A percentile compares a stretch with the other conserved stretches of the same genome.
Conservation (phyloP, 2,888 invertebrate species). For the Apeira syringaria region DNA sequence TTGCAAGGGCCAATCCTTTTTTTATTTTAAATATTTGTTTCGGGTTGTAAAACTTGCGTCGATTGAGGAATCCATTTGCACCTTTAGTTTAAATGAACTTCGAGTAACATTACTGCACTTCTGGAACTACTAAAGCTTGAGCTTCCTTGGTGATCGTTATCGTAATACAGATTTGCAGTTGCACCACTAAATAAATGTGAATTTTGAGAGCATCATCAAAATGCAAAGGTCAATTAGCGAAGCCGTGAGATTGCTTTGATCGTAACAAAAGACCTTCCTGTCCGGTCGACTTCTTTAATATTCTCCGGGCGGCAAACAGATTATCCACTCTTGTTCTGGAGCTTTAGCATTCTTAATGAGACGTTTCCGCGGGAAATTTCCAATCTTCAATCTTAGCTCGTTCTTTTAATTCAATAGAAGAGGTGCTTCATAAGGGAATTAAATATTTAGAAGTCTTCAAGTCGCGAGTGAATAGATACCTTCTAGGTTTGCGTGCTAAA, state of each 20-base stretch:
- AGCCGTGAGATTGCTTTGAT: slow-evolving; percentile 67
- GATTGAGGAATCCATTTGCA: too few species aligned
- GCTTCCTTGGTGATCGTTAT: neutral
- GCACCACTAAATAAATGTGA: slow-evolving; percentile 16
- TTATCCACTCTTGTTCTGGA: slow-evolving; percentile 73
- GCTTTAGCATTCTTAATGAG: slow-evolving; percentile 75
- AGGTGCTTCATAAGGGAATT: slow-evolving; percentile 16
- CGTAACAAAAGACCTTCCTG: slow-evolving; percentile 64
- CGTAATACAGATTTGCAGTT: neutral
- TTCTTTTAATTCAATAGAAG: slow-evolving; percentile 41
- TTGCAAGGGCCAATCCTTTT: too few species aligned
- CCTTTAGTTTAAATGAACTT: too few species aligned
- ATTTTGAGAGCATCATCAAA: slow-evolving; percentile 47
- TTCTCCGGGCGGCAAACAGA: slow-evolving; percentile 69
- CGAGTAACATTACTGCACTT: too few species aligned
- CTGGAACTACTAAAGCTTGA: too few species aligned
- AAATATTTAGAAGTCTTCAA: slow-evolving; percentile 2
- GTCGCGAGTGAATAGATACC: too few species aligned
- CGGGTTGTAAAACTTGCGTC: too few species aligned
- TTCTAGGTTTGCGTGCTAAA: too few species aligned
- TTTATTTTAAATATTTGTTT: too few species aligned
- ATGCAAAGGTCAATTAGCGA: slow-evolving; percentile 72
- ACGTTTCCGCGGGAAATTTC: slow-evolving; percentile 57
- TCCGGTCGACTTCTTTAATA: slow-evolving; percentile 66
- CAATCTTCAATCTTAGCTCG: slow-evolving; percentile 48